phyloP scores from a whole-genome alignment of 92 coral and sea anemone species.

The Palythoa caribaeorum region DNA sequence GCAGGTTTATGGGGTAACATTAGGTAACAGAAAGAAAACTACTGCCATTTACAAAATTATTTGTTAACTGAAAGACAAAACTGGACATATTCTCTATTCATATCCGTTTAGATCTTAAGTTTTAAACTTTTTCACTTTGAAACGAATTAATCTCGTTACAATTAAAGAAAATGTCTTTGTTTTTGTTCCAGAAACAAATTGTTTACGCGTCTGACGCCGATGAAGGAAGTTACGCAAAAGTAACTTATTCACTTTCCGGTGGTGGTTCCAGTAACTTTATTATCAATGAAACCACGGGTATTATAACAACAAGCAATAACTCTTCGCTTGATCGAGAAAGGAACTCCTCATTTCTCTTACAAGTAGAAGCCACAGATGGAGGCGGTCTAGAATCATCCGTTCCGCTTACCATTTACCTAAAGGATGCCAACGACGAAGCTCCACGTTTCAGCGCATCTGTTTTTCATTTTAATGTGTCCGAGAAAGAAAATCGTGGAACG shows the following conservation, averaged over 20 bases:
- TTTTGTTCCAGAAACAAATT: constrained; percentile 52
- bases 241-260: constrained; percentile 70
- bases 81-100: too few relatives aligned
- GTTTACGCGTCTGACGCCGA: constrained; percentile 80
- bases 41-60: too few relatives aligned
- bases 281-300: constrained; percentile 72
- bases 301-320: constrained; percentile 67
- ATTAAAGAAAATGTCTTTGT: too few relatives aligned
- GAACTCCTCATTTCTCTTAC: constrained; percentile 68
- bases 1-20: too few relatives aligned
- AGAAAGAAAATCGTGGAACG: constrained; percentile 71
- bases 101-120: too few relatives aligned
- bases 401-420: constrained; percentile 58
- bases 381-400: constrained; percentile 64
- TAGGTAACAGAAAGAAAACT: too few relatives aligned
- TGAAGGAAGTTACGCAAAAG: constrained; percentile 60
- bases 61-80: too few relatives aligned
- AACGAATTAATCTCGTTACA: too few relatives aligned
- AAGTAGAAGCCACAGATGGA: constrained; percentile 74
- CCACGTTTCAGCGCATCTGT: constrained; percentile 72
- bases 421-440: constrained; percentile 81
- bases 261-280: constrained; percentile 72
- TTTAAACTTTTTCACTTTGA: too few relatives aligned
- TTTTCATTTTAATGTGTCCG: constrained; percentile 79
- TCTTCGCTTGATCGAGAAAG: constrained; percentile 83